Evolutionary conservation across 2,113 vertebrate species (phyloP).

Genomic region (Lontra canadensis): DNA sequence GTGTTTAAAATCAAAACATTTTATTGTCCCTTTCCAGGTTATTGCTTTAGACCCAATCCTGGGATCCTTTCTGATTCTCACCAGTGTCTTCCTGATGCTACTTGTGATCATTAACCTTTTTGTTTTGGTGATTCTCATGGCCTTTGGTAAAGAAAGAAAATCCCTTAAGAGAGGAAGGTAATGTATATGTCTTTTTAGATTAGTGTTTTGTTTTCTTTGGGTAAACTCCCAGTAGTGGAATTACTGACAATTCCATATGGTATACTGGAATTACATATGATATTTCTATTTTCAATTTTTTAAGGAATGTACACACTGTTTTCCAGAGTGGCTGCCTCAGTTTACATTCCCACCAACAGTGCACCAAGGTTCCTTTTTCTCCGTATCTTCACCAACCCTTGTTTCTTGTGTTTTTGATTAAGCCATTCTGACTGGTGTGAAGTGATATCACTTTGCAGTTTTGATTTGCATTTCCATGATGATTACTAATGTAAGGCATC

Average conservation of each 20-base stretch:
- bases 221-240: no score
- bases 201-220: no score
- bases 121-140: constrained; percentile 73
- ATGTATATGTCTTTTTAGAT: neutral
- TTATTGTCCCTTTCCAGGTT: constrained; percentile 63
- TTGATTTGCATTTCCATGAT: neutral
- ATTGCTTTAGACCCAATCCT: constrained; percentile 65
- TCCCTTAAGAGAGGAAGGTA: constrained; percentile 65
- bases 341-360: no score
- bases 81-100: constrained; percentile 67
- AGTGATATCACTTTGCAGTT: neutral
- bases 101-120: constrained; percentile 79
- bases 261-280: no score
- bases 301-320: no score
- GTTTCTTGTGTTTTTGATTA: neutral
- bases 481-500: neutral
- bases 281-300: no score
- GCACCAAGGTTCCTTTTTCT: neutral
- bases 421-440: neutral
- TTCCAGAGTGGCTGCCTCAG: no score
- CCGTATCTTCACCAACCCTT: neutral
- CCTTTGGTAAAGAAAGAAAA: constrained; percentile 74
- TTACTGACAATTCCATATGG: no score
- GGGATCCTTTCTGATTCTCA: constrained; percentile 73
- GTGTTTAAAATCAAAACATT: neutral